Evolutionary conservation across 2,113 vertebrate genomes (phyloP).

Genomic region (Ursus arctos): DNA sequence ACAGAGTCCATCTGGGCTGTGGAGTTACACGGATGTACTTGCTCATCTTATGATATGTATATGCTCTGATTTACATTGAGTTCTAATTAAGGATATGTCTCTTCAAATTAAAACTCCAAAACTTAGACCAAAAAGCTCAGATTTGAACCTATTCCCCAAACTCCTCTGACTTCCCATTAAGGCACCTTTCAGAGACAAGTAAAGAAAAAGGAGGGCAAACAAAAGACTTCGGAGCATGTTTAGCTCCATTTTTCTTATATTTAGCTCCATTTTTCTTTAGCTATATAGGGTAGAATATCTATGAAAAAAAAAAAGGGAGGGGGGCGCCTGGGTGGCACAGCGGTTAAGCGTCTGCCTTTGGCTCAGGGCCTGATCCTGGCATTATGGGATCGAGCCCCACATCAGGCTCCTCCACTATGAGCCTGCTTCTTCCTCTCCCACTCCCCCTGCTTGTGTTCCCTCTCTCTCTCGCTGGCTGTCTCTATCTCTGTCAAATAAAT

Average conservation of each 20-base stretch:
- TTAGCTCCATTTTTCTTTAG: not conserved
- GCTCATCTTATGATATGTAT: not conserved
- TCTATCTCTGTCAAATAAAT: too few species aligned
- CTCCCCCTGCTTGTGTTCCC: too few species aligned
- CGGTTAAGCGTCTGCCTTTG: too few species aligned
- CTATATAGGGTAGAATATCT: not conserved
- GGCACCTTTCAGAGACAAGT: not conserved
- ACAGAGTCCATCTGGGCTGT: not conserved
- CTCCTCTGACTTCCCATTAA: not conserved
- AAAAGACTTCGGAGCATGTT: not conserved
- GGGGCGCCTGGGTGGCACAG: too few species aligned
- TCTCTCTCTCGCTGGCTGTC: too few species aligned
- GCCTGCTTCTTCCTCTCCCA: too few species aligned
- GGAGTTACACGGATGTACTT: not conserved
- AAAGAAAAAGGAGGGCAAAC: not conserved
- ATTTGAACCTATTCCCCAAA: not conserved
- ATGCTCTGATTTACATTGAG: not conserved
- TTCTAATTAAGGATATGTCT: not conserved
- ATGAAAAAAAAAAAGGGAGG: too few species aligned
- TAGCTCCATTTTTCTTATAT: not conserved
- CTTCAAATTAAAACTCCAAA: not conserved
- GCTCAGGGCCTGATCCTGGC: too few species aligned
- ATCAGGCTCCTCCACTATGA: too few species aligned
- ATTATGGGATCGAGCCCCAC: too few species aligned
- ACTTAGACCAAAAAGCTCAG: not conserved